A percentile compares a stretch with the other conserved stretches of the same genome.
Evolutionary conservation across 2,888 invertebrate species (phyloP).

Genomic region (Loripinus fragilis): DNA sequence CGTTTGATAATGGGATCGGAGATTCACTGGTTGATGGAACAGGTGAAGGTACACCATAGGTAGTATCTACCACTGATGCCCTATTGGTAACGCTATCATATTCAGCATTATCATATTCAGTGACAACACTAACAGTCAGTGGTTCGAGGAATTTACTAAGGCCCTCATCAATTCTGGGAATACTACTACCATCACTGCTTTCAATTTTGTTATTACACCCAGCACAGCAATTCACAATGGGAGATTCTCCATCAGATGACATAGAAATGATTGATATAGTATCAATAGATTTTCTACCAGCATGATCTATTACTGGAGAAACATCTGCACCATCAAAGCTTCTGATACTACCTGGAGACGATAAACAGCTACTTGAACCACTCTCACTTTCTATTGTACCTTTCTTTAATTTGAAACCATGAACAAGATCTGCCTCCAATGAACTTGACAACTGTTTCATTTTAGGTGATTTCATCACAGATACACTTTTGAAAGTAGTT

Average conservation of each 20-base stretch:
- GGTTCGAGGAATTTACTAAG: constrained; percentile 26
- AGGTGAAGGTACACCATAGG: constrained; percentile 49
- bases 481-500: neutral
- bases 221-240: constrained; percentile 36
- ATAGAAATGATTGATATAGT: constrained; percentile 57
- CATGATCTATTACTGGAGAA: constrained; percentile 38
- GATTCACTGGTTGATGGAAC: constrained; percentile 37
- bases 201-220: constrained; percentile 18
- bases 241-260: constrained; percentile 68
- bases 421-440: neutral
- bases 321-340: neutral
- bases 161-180: neutral
- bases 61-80: neutral
- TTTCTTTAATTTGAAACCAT: neutral
- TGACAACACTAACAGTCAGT: constrained; percentile 37
- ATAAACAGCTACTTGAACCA: neutral
- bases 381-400: neutral
- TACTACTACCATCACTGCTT: neutral
- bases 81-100: neutral
- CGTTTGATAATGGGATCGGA: neutral
- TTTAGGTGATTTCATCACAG: neutral
- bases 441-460: neutral
- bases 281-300: too few relatives aligned
- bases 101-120: neutral
- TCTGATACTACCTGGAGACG: neutral